Base-by-base conservation (phyloP, 2,113 vertebrate genomes). In the Loxodonta africana region DNA sequence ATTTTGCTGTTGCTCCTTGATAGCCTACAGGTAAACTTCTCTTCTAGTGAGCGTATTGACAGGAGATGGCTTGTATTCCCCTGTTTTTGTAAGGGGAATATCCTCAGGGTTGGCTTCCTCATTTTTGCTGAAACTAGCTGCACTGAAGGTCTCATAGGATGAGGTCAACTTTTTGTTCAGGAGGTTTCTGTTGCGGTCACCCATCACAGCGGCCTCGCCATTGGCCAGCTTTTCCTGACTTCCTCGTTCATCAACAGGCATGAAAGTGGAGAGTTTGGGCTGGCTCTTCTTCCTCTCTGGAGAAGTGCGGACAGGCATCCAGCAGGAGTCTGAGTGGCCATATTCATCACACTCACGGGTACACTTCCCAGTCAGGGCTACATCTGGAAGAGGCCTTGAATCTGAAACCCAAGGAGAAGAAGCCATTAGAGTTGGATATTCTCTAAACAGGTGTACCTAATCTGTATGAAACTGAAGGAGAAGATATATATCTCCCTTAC, bases 251-350 rank as follows among this genome's bases (percentile, higher is more conserved):
- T 99, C 98, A 0, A 99, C 98, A 98, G 99, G 99, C 99, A 99
- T 99, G 99, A 99, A 99, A 98, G 99, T 99, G 98, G 99, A 99
- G 98, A 99, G 99, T 99, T 99, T 99, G 99, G 99, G 99, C 99
- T 99, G 99, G 98, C 98, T 99, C 98, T 99, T 99, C 98, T 99
- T 99, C 97, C 99, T 99, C 98, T 99, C 99, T 0, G 99, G 99
- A 97, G 99, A 99, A 92, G 99, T 99, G 98, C 99, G 99, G 97
- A 99, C 99, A 10, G 99, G 99, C 99, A 99, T 99, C 99, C 99
- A 99, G 99, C 99, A 99, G 99, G 99, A 99, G 98, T 99, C 99
- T 23, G 99, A 99, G 99, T 99, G 99, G 98, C 99, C 99, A 0
- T 99, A 99, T 97, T 99, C 99, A 91, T 99, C 99, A 97, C 99